Base-by-base conservation (phyloP, 2,888 invertebrate species). In the Gryllus longicercus region DNA sequence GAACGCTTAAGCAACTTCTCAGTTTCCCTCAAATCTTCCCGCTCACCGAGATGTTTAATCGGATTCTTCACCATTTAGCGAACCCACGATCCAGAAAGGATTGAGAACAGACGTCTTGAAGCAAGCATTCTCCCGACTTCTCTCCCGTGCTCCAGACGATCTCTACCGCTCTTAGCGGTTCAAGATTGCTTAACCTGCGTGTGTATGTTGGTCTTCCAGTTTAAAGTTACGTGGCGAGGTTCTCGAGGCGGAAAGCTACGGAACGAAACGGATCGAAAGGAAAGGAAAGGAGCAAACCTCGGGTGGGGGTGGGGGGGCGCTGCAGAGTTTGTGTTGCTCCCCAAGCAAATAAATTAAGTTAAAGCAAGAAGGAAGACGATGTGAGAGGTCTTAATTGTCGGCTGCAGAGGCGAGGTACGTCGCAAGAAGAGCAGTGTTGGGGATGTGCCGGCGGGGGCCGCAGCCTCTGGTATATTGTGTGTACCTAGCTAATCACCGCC, bases 301-400 rank as follows among this genome's bases (percentile, higher is more conserved):
- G 21, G 1, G 21, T 0, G 38, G 38, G n/a, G 63, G 3, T 4
- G 1, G 16, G n/a, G 63, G 1, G 8, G 5, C 63, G 63, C n/a
- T n/a, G 14, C 14, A n/a, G 63, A 63, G 63, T 63, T 63, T 63
- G 16, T 63, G 16, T 63, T 63, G 63, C 63, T 63, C 16, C 63
- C 63, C 63, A 63, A 63, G 63, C 63, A 63, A 63, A 63, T 63
- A 63, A 63, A 63, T 63, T 63, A 18, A 14, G 63, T 63, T 63
- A 63, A 63, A 63, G 63, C n/a, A n/a, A 63, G 63, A 63, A 63
- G 63, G 63, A 18, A n/a, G 63, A n/a, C 14, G 63, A 14, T 63
- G 63, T 63, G n/a, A 63, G 63, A 63, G 63, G 63, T 63, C 63
- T 63, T 63, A 63, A 63, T 63, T 63, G 63, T 63, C 63, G 63